Evolutionary conservation across 2,888 invertebrate species (phyloP), one percentile per base, ranked within the genome.

Genomic region (Acheta domesticus): DNA sequence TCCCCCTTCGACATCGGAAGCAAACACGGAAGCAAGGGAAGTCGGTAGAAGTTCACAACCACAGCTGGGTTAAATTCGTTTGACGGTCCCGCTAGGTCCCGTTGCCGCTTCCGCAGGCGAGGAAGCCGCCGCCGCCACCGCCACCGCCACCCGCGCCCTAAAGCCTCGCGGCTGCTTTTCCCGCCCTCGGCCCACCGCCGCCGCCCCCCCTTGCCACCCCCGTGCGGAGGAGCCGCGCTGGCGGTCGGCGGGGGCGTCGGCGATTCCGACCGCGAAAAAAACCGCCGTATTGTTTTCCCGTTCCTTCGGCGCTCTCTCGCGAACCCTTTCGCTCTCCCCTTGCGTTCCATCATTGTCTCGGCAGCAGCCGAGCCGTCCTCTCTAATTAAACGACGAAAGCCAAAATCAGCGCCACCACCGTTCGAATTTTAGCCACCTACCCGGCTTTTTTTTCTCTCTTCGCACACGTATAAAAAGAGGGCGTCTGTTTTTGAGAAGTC

Each of bases 371-470:
- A 48, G 19, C 74, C 76, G 36, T 76, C 62, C 1, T 73, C 73
- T 48, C 73, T 79, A 79, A 79, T 79, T 79, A 79, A 79, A 76
- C 79, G 12, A 50, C 76, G 48, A 62, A 48, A 76, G 79, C 79
- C 79, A 79, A 79, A 79, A 76, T 76, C 76, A 76, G 50, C 36
- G 21, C 79, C 48, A 12, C 36, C 36, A 36, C 79, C 21, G 23
- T 76, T 76, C 76, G 50, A 73, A 75, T 76, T 79, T 79, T 76
- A 79, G 36, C 73, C 79, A 79, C 76, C 76, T 79, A n/a, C 14
- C 16, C 14, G 62, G 48, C 20, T 79, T 76, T 76, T 76, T 36
- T 76, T 36, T 16, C 48, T 62, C n/a, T 62, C 62, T 62, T 62
- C 4, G 62, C 62, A 62, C 62, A 36, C 36, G 36, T 36, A 36